Base-by-base conservation (phyloP, 2,888 invertebrate genomes). In the Drosophila mulleri region DNA sequence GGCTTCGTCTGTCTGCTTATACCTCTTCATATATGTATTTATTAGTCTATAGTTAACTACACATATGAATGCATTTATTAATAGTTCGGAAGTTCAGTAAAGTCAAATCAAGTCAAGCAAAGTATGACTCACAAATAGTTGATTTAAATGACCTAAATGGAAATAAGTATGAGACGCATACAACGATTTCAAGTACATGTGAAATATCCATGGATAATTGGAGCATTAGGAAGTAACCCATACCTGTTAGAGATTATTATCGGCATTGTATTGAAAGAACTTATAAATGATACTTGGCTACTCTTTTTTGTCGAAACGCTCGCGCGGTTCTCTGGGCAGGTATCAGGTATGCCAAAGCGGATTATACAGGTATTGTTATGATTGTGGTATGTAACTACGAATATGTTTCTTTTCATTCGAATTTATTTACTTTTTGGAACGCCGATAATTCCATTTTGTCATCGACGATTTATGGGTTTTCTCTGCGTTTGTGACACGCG, bases 401-500 rank as follows among this genome's bases (percentile, higher is more conserved):
- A 64, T 75, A 20, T 48, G 20, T 9, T 47, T 39, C 6, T 35
- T 5, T 45, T 18, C 3, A 12, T 20, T 7, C 41, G 6, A 12
- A 5, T 41, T 48, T 54, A 12, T 52, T 29, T 45, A 14, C 32
- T 23, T 45, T 44, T 5, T 44, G 44, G 35, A 57, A 57, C 44
- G 32, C 42, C 57, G 45, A 57, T 66, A 72, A 72, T 64, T 48
- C 61, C 58, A 67, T 58, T 77, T 77, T 78, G 75, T 78, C 76
- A 74, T 74, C 76, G 39, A 78, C 69, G 76, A 77, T 77, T 77
- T 68, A 77, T 77, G 79, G 66, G 47, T 64, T 77, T 69, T 61
- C 48, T 78, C 66, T 61, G 50, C 47, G 41, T 68, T 53, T 61
- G 56, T 77, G 76, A 77, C 76, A 77, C 78, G 79, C 76, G 76